phyloP scores from a whole-genome alignment of 2,113 vertebrate genomes.

The Motacilla alba region DNA sequence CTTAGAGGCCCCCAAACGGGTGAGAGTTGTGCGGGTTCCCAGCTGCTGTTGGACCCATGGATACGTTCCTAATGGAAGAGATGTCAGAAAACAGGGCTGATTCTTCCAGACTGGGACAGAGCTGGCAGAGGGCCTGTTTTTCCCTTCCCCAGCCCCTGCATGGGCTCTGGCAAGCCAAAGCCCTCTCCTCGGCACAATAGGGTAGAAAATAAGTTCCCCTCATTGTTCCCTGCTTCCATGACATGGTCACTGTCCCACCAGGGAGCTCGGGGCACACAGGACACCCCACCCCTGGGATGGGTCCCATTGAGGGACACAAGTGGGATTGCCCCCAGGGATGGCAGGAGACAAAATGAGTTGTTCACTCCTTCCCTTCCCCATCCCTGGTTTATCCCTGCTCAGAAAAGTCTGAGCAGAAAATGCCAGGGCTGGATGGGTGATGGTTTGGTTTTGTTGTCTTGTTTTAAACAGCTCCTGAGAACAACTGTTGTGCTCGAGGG shows the following conservation, averaged over 20 bases:
- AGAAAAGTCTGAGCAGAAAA: not conserved
- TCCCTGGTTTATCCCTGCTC: not conserved
- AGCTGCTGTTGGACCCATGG: not conserved
- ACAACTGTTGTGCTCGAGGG: not conserved
- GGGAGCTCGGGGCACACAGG: not conserved
- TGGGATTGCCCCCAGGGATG: not conserved
- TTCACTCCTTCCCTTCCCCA: not conserved
- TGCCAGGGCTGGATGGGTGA: not conserved
- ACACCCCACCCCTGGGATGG: not conserved
- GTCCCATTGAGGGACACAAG: fast-evolving
- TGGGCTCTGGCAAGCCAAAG: not conserved
- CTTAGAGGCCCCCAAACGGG: not conserved
- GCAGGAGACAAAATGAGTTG: not conserved
- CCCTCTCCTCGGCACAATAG: not conserved
- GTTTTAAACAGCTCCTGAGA: slow-evolving; percentile 22
- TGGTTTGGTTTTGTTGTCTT: slow-evolving; percentile 12
- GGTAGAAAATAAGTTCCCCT: not conserved
- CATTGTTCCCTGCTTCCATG: not conserved
- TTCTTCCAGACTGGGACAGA: not conserved
- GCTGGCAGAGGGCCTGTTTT: fast-evolving
- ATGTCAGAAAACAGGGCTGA: not conserved
- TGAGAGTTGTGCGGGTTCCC: not conserved
- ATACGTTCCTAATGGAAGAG: fast-evolving
- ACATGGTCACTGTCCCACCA: fast-evolving
- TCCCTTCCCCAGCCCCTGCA: not conserved